Conservation (phyloP, 2,797 vertebrate species). For the Eulemur mongoz region DNA sequence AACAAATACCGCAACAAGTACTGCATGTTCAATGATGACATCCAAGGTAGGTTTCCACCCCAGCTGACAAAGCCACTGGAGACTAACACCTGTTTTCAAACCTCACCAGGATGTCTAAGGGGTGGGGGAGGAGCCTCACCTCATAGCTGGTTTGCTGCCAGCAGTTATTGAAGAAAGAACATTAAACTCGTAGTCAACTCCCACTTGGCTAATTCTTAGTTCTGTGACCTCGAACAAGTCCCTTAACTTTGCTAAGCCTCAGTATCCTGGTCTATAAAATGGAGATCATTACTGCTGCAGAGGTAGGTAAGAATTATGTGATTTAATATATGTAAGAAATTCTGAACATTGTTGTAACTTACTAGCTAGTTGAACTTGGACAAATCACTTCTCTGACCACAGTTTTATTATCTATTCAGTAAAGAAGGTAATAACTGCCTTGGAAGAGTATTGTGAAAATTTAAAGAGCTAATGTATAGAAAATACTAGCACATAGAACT, state of each 20-base stretch:
- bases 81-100: background rate
- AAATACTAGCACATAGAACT: background rate
- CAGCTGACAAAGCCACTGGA: background rate
- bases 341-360: background rate
- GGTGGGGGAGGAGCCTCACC: background rate
- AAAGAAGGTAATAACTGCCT: background rate
- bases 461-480: background rate
- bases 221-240: background rate
- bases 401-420: background rate
- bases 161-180: background rate
- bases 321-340: background rate
- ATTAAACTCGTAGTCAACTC: background rate
- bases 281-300: background rate
- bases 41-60: constrained; percentile 90
- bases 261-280: background rate
- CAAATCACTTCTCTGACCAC: background rate
- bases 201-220: background rate
- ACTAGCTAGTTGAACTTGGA: background rate
- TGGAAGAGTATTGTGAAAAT: background rate
- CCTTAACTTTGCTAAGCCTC: constrained; percentile 8
- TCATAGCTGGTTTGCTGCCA: background rate
- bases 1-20: constrained; percentile 95
- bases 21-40: constrained; percentile 98
- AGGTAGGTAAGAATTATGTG: background rate
- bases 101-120: background rate